Percentiles rank a stretch among this genome's conserved stretches.
phyloP scores from a whole-genome alignment of 2,888 invertebrate genomes.

The Coenonympha arcania region DNA sequence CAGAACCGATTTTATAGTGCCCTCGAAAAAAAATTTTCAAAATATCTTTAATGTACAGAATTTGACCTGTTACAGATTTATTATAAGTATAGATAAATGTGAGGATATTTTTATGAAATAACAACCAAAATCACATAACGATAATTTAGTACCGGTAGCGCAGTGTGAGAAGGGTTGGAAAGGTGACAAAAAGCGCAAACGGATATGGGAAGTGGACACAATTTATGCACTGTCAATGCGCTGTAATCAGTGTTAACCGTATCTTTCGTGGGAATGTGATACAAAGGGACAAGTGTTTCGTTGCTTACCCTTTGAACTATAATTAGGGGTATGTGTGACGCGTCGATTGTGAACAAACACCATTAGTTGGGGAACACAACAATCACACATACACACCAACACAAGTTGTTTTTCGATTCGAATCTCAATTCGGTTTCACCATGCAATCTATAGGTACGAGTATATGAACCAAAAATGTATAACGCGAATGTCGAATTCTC shows the following conservation, averaged over 20 bases:
- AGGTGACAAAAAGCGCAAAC: constrained; percentile 18
- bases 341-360: background rate
- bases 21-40: too few relatives aligned
- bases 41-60: too few relatives aligned
- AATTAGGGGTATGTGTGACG: constrained; percentile 23
- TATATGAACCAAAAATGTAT: too few relatives aligned
- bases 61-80: too few relatives aligned
- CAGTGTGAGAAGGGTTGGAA: constrained; percentile 12
- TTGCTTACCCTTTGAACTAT: constrained; percentile 37
- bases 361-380: too few relatives aligned
- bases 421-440: too few relatives aligned
- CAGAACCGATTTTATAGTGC: too few relatives aligned
- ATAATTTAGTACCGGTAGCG: constrained; percentile 6
- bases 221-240: constrained; percentile 24
- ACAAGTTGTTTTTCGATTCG: too few relatives aligned
- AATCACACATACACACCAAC: too few relatives aligned
- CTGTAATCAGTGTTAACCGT: constrained; percentile 29
- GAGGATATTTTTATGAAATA: background rate
- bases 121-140: background rate
- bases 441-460: too few relatives aligned
- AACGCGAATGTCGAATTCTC: too few relatives aligned
- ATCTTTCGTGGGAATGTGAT: constrained; percentile 48
- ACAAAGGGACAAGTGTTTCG: constrained; percentile 39
- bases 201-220: constrained; percentile 31
- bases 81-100: too few relatives aligned